Evolutionary conservation across 2,113 vertebrate genomes (phyloP).

Genomic region (Erinaceus europaeus): DNA sequence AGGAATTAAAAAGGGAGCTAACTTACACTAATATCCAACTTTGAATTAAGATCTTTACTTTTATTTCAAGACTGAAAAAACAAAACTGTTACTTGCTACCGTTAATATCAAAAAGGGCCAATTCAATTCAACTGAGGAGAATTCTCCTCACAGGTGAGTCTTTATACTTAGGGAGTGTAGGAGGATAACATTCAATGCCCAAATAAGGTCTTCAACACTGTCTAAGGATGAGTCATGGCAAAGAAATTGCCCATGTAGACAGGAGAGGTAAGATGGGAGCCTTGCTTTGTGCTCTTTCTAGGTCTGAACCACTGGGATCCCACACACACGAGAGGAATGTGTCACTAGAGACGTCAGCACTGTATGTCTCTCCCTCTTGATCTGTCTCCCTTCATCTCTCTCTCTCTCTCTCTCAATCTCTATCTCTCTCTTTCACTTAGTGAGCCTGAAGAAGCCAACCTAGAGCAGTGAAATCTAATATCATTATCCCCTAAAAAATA

Average conservation of each 20-base stretch:
- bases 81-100: not conserved
- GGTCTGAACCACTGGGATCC: too few species aligned
- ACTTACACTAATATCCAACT: constrained; percentile 18
- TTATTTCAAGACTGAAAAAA: not conserved
- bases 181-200: not conserved
- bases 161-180: not conserved
- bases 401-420: too few species aligned
- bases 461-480: too few species aligned
- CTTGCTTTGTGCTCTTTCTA: too few species aligned
- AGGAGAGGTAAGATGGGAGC: too few species aligned
- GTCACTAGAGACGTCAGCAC: too few species aligned
- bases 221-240: not conserved
- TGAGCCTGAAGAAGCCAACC: too few species aligned
- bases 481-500: too few species aligned
- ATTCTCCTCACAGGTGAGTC: not conserved
- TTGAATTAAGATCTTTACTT: not conserved
- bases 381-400: too few species aligned
- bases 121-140: not conserved
- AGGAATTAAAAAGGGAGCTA: not conserved
- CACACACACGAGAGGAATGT: too few species aligned
- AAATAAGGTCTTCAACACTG: not conserved
- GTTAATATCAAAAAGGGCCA: not conserved
- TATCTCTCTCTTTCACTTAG: too few species aligned
- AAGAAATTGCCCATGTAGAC: not conserved
- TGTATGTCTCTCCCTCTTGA: too few species aligned